Conservation (phyloP, 1,140 invertebrate genomes). For the Grapholita molesta region DNA sequence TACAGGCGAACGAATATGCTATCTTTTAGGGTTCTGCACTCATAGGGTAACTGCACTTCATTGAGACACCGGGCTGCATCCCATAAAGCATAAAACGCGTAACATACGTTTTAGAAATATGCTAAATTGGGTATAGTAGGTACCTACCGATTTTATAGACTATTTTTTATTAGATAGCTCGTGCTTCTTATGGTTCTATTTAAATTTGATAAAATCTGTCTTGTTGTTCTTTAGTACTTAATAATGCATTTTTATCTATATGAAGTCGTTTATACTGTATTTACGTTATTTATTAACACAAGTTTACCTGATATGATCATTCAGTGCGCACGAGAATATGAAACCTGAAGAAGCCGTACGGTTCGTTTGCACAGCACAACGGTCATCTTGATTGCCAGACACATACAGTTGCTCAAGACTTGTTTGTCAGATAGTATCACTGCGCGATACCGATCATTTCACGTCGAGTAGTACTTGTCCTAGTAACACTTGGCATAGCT, state of each 20-base stretch:
- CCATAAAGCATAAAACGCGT: too few relatives aligned
- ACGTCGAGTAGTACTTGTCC: background rate
- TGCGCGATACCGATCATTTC: background rate
- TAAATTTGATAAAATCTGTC: background rate
- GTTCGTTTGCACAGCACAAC: background rate
- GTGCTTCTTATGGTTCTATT: too few relatives aligned
- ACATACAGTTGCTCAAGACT: background rate
- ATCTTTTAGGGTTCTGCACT: too few relatives aligned
- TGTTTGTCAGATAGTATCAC: slow-evolving; percentile 1
- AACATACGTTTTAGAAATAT: too few relatives aligned
- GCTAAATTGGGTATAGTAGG: too few relatives aligned
- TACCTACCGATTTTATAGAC: too few relatives aligned
- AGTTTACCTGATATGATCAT: background rate
- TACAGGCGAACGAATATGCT: background rate
- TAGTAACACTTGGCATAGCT: slow-evolving; percentile 9
- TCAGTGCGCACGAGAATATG: background rate
- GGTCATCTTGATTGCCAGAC: slow-evolving; percentile 1
- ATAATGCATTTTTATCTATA: too few relatives aligned
- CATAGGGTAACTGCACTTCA: too few relatives aligned
- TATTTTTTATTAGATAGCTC: too few relatives aligned
- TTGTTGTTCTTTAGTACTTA: background rate
- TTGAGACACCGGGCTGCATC: too few relatives aligned
- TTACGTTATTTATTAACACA: too few relatives aligned
- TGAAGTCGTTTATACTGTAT: too few relatives aligned
- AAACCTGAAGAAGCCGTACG: background rate